Evolutionary conservation across 2,113 vertebrate genomes (phyloP), one percentile per base, ranked within the genome.

Genomic region (Nesogale talazaci): DNA sequence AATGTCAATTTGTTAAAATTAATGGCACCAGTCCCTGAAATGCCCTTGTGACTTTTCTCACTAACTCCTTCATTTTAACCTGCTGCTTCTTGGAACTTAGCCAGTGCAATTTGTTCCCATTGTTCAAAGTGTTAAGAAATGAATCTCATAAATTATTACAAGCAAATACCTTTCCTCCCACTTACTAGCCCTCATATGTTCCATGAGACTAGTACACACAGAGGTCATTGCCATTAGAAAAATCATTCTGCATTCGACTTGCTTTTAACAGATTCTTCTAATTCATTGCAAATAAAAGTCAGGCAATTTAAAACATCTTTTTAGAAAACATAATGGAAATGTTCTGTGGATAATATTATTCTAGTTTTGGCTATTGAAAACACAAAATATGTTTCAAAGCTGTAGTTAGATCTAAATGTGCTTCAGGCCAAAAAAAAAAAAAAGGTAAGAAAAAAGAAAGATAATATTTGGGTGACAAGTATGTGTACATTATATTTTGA

Each of bases 201-300:
- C 11, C 46, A 69, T 7, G 84, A 22, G 88, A 57, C 15, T 56
- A 69, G 23, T 25, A 52, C 12, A 59, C 19, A 77, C 1, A 38
- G 34, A 75, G 23, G 16, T 74, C 22, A 75, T 1, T 67, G 56
- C 11, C 46, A 86, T n/a, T 65, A 74, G 19, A 38, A 91, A 89
- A 75, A 46, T 59, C 22, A 79, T 3, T 78, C 67, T 88, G 36
- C 89, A 94, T 0, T 10, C 9, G n/a, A 42, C 25, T n/a, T 88
- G 22, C 23, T 83, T 79, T 86, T 69, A 34, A 10, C 25, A 80
- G n/a, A 76, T 34, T 90, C 27, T 63, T 22, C 1, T 81, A 70
- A 79, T 56, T 85, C n/a, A 40, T 70, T 91, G 75, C 25, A 77
- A 80, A 84, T 77, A 93, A 86, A 88, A 31, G 17, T 19, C 10